phyloP scores from a whole-genome alignment of 2,888 invertebrate species.

The Octodonta nipae region DNA sequence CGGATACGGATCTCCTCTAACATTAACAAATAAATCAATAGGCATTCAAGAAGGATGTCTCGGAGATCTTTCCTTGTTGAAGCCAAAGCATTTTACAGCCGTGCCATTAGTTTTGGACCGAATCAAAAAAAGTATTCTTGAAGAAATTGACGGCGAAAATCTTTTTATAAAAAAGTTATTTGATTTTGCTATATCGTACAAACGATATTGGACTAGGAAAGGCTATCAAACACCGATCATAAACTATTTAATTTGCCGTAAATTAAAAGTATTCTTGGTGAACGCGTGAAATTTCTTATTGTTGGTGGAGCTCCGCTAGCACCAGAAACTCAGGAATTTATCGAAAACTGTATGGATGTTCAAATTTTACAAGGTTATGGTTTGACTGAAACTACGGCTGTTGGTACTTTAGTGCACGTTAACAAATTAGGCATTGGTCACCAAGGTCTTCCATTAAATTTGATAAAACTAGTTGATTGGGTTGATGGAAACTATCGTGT shows the following conservation, averaged over 20 bases:
- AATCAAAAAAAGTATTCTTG: conserved; percentile 90
- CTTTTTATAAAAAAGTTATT: conserved; percentile 70
- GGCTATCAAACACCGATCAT: conserved; percentile 71
- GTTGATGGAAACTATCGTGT: too few relatives aligned
- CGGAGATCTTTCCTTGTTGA: conserved; percentile 15
- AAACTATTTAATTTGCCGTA: conserved; percentile 37
- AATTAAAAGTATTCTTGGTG: conserved; percentile 58
- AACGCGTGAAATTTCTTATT: conserved; percentile 72
- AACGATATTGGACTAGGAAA: conserved; percentile 66
- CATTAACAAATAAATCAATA: conserved; percentile 15
- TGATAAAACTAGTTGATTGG: too few relatives aligned
- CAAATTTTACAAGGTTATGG: conserved; percentile 89
- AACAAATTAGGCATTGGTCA: too few relatives aligned
- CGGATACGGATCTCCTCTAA: conserved; percentile 16
- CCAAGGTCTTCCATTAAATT: too few relatives aligned
- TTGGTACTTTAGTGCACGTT: too few relatives aligned
- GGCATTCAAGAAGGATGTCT: conserved; percentile 14
- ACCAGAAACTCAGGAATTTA: conserved; percentile 86
- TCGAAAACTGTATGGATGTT: conserved; percentile 78
- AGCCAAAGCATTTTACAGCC: too few relatives aligned
- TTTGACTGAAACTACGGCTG: conserved; percentile 92
- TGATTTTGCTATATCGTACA: conserved; percentile 87
- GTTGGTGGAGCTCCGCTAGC: conserved; percentile 90
- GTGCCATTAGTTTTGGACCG: conserved; percentile 92
- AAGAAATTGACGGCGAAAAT: conserved; percentile 76